These are phyloP conservation scores for Phenganax marumi DNA, from an alignment of 92 coral and sea anemone genomes.

Conservation along the genomic window DNA sequence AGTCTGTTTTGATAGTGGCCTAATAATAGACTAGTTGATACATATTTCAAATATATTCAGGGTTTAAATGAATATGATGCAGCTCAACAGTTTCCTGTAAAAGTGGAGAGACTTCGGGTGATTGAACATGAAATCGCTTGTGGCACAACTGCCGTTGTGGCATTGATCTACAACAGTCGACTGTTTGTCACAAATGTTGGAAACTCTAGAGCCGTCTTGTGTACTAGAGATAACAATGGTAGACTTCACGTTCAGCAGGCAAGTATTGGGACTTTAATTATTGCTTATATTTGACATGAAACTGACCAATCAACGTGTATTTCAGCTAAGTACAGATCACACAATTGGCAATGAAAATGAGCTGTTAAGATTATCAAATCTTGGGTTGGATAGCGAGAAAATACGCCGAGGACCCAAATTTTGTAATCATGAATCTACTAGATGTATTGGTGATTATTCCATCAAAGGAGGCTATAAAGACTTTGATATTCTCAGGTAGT, in stretches of 20 bases:
- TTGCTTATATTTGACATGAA: too few relatives aligned
- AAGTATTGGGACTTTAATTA: neutral
- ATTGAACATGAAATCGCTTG: constrained; percentile 84
- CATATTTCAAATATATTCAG: constrained; percentile 34
- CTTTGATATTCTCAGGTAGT: constrained; percentile 87
- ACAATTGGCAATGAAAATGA: constrained; percentile 77
- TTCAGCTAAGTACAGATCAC: constrained; percentile 61
- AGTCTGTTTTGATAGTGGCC: too few relatives aligned
- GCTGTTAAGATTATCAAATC: constrained; percentile 69
- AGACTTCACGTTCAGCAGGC: constrained; percentile 82
- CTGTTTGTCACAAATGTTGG: constrained; percentile 95
- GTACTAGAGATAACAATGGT: constrained; percentile 65
- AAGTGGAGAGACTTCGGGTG: constrained; percentile 78
- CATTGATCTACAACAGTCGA: constrained; percentile 76
- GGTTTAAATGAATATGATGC: constrained; percentile 92
- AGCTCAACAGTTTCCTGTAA: constrained; percentile 74
- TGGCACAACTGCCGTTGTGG: constrained; percentile 96
- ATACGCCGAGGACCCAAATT: constrained; percentile 74
- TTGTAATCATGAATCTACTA: constrained; percentile 89
- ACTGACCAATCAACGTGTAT: neutral
- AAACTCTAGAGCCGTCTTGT: constrained; percentile 89
- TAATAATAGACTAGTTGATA: too few relatives aligned
- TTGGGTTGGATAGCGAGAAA: constrained; percentile 83
- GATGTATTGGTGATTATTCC: constrained; percentile 92
- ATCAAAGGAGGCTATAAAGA: constrained; percentile 99